Base-by-base conservation (phyloP, 2,888 invertebrate species). In the Acronicta aceris region DNA sequence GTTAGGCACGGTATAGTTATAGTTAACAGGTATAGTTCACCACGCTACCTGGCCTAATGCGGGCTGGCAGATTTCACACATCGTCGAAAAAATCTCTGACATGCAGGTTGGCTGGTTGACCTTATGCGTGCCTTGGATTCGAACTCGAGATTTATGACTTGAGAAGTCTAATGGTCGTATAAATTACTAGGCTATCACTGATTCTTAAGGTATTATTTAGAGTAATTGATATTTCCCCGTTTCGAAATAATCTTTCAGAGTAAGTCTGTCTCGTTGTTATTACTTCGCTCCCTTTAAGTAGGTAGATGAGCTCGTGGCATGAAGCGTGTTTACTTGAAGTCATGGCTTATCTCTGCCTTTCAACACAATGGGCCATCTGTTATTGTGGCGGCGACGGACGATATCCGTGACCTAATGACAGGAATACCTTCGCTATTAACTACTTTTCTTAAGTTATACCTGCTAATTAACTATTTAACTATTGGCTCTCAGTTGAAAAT, bases 331-430 rank as follows among this genome's bases (percentile, higher is more conserved):
- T 41, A 71, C 68, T 73, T 47, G 62, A 76, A 84, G 82, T 67
- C 84, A 83, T 85, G 86, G 77, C 86, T 91, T 92, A 91, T 90
- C 89, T 87, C 76, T 65, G 62, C 63, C 74, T 78, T 75, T 79
- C 77, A 83, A 84, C 81, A 92, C 89, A 91, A 89, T 85, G 78
- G 81, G 84, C 87, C 91, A 90, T 91, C 88, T 92, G 93, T 89
- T 88, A 63, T 74, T 68, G 65, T 62, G 74, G 82, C 82, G 91
- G 84, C 84, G 89, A 90, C 79, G 85, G 91, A 90, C 88, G 85
- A 81, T 86, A 84, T 81, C 90, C 90, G 82, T 86, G 86, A 86
- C 87, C 86, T 78, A 85, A 82, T 88, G 85, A 84, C 84, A 79
- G 83, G 76, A 61, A 65, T 76, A 69, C 76, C 71, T 67, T 61